Base-by-base conservation (phyloP, 2,797 vertebrate species). In the Craterocephalus amniculus region DNA sequence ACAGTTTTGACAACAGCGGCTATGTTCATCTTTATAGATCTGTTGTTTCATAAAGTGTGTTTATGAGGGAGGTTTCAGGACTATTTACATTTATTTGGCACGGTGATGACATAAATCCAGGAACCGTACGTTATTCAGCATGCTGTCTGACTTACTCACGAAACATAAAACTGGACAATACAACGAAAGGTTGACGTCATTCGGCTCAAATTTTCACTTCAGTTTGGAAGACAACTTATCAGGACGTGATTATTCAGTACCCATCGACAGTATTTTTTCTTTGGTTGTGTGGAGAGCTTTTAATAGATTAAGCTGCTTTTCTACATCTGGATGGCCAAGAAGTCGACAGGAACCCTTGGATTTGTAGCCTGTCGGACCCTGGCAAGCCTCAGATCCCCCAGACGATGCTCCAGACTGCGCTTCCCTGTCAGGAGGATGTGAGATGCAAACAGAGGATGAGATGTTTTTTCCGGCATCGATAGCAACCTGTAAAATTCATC, bases 381-480 rank as follows among this genome's bases (percentile, higher is more conserved):
- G 24, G 92, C 89, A 79, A 94, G 73, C 67, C 89, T 87, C 74
- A 95, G 70, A 32, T 81, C 87, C 4, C 82, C 84, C 27, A 95
- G 80, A 63, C 45, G 54, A 4, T 56, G 76, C 83, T 91, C 88
- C 29, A 95, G 70, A 64, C 74, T 58, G 48, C 90, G 85, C 65
- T 90, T 93, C 31, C 91, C 94, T 95, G 64, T 61, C 2, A 74
- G 26, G 2, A 56, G 8, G 58, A 75, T 5, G n/a, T 65, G 2
- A 64, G 45, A 48, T 22, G 45, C 7, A 48, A 22, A 5, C 2
- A 48, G 16, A 69, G 9, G 6, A 67, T 1, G 22, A 22, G n/a
- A 36, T 0, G 0, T 13, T 22, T 62, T 14, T 22, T 40, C 2
- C 2, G 24, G 60, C 27, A 16, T 22, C 32, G n/a, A 1, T 45